A percentile compares a stretch with the other conserved stretches of the same genome.
Evolutionary conservation across 2,113 vertebrate genomes (phyloP).

Genomic region (Planiliza haematocheilus): DNA sequence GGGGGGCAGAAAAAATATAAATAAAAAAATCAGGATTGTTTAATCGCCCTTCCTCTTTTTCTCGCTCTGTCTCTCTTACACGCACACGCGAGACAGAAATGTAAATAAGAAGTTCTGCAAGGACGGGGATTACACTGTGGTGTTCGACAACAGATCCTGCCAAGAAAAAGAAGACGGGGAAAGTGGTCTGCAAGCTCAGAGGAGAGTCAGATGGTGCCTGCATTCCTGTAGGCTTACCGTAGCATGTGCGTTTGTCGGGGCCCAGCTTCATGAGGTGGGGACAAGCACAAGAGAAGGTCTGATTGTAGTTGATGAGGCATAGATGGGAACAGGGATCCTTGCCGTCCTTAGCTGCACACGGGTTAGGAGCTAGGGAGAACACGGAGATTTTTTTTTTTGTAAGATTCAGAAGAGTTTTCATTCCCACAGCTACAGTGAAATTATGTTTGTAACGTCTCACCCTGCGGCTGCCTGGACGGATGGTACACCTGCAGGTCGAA

Average conservation of each 20-base stretch:
- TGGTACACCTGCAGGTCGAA: slow-evolving; percentile 98
- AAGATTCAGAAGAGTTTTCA: too few species aligned
- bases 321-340: slow-evolving; percentile 94
- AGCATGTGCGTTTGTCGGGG: slow-evolving; percentile 91
- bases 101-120: slow-evolving; percentile 27
- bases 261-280: slow-evolving; percentile 97
- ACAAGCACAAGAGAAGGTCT: slow-evolving; percentile 92
- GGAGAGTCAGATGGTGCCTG: background rate
- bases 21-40: slow-evolving; percentile 34
- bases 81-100: background rate
- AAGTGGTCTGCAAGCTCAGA: slow-evolving; percentile 8
- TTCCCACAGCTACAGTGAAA: background rate
- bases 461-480: slow-evolving; percentile 94
- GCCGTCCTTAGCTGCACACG: slow-evolving; percentile 91
- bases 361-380: slow-evolving; percentile 88
- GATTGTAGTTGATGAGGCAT: slow-evolving; percentile 97
- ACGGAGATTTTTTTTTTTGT: background rate
- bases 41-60: slow-evolving; percentile 21
- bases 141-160: slow-evolving; percentile 9
- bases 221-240: slow-evolving; percentile 80
- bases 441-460: slow-evolving; percentile 76
- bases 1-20: too few species aligned
- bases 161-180: slow-evolving; percentile 23
- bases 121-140: slow-evolving; percentile 37
- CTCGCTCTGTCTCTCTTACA: background rate